These are phyloP conservation scores for Trachelus stipa DNA, from an alignment of 2,888 invertebrate species.

Conservation along the genomic window DNA sequence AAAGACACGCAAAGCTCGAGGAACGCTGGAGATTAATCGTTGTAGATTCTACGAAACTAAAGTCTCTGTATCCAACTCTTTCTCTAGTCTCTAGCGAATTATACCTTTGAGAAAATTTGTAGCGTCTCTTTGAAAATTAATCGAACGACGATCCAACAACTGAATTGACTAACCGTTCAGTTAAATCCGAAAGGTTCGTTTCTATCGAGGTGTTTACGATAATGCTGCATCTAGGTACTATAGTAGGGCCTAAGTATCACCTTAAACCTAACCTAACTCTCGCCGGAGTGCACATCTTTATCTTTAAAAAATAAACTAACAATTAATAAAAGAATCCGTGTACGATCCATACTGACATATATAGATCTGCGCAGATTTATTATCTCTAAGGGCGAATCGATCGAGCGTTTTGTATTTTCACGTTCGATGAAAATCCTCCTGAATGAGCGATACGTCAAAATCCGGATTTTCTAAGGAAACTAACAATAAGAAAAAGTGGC, in stretches of 20 bases:
- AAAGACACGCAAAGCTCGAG: slow-evolving; percentile 34
- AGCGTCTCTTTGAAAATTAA: slow-evolving; percentile 25
- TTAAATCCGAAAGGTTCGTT: slow-evolving; percentile 39
- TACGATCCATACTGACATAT: not conserved
- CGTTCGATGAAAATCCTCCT: not conserved
- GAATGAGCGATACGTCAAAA: not conserved
- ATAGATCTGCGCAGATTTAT: not conserved
- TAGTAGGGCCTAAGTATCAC: slow-evolving; percentile 42
- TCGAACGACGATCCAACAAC: slow-evolving; percentile 18
- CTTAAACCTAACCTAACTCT: slow-evolving; percentile 33
- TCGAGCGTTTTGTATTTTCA: not conserved
- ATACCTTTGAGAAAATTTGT: slow-evolving; percentile 36
- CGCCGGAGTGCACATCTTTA: slow-evolving; percentile 22
- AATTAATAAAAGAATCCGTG: slow-evolving; percentile 1
- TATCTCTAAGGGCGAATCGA: not conserved
- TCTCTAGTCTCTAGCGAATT: slow-evolving; percentile 43
- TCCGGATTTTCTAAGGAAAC: not conserved
- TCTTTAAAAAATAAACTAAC: slow-evolving; percentile 9
- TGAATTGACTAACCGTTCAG: slow-evolving; percentile 33
- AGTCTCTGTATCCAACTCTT: slow-evolving; percentile 43
- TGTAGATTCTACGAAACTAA: slow-evolving; percentile 38
- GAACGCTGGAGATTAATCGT: slow-evolving; percentile 44
- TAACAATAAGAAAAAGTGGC: not conserved
- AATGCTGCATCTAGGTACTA: slow-evolving; percentile 31
- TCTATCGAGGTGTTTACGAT: slow-evolving; percentile 37